Conservation (phyloP, 92 coral and sea anemone genomes). For the Siderastrea siderea region DNA sequence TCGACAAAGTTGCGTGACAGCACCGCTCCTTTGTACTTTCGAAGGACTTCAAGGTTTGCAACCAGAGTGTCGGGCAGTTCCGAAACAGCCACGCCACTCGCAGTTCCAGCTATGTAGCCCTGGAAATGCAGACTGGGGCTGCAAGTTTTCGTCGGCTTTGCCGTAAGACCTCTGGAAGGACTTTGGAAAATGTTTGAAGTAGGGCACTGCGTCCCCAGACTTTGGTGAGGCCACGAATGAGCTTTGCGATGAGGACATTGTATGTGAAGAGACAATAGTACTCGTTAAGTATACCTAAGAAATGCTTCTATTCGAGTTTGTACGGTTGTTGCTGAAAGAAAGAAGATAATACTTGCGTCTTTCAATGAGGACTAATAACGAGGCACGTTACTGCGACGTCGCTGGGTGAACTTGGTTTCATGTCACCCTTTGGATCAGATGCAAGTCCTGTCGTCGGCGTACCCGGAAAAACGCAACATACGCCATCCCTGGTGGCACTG, state of each 20-base stretch:
- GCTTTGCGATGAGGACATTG: too few relatives aligned
- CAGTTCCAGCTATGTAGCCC: not conserved
- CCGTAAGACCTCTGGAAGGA: not conserved
- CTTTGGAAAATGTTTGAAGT: not conserved
- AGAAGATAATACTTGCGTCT: too few relatives aligned
- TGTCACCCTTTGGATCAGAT: not conserved
- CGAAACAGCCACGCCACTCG: conserved; percentile 33
- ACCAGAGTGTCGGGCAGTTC: conserved; percentile 22
- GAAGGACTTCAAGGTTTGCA: not conserved
- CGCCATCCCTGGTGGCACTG: conserved; percentile 33
- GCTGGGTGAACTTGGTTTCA: not conserved
- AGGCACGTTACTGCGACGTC: not conserved
- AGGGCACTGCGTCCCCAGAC: not conserved
- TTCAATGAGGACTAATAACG: too few relatives aligned
- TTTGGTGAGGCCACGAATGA: too few relatives aligned
- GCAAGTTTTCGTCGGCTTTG: not conserved
- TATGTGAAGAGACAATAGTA: too few relatives aligned
- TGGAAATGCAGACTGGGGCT: not conserved
- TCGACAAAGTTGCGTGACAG: too few relatives aligned
- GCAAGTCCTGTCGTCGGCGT: not conserved
- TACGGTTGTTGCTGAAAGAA: too few relatives aligned
- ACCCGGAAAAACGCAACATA: conserved; percentile 47
- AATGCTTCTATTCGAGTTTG: too few relatives aligned
- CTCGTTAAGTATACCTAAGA: too few relatives aligned
- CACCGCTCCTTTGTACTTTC: not conserved